Percentiles rank a stretch among this genome's conserved stretches.
phyloP scores from a whole-genome alignment of 2,888 invertebrate genomes.

The Drosophila recens region DNA sequence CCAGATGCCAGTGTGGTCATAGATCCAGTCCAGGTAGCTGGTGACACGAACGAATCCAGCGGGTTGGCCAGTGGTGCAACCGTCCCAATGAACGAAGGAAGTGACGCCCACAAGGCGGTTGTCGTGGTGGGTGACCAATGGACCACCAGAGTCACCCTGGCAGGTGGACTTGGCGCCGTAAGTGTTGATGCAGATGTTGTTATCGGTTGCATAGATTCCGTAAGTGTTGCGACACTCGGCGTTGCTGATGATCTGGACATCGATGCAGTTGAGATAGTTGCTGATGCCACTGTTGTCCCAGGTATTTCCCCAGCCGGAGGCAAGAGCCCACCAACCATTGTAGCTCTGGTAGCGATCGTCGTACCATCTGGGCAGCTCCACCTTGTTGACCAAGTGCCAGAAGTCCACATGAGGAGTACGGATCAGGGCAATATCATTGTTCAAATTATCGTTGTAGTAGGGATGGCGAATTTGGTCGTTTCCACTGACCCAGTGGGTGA shows the following conservation, averaged over 20 bases:
- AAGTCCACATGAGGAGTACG: constrained; percentile 68
- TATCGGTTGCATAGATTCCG: constrained; percentile 64
- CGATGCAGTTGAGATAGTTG: constrained; percentile 64
- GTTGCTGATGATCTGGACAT: constrained; percentile 75
- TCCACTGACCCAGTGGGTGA: constrained; percentile 54
- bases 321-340: constrained; percentile 55
- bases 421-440: constrained; percentile 70
- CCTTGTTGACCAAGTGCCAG: constrained; percentile 46
- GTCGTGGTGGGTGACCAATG: constrained; percentile 72
- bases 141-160: constrained; percentile 85
- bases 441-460: constrained; percentile 56
- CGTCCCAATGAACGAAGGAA: constrained; percentile 60
- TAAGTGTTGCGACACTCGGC: constrained; percentile 83
- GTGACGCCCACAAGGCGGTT: constrained; percentile 65
- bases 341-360: constrained; percentile 52
- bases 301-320: constrained; percentile 75
- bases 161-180: constrained; percentile 80
- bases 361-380: constrained; percentile 53
- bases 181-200: constrained; percentile 64
- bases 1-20: constrained; percentile 60
- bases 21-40: constrained; percentile 70
- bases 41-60: constrained; percentile 68
- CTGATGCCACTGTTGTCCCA: constrained; percentile 77
- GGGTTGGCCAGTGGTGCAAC: constrained; percentile 62
- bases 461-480: constrained; percentile 55